phyloP scores from a whole-genome alignment of 2,888 invertebrate genomes.

The Cerceris ruficornis region DNA sequence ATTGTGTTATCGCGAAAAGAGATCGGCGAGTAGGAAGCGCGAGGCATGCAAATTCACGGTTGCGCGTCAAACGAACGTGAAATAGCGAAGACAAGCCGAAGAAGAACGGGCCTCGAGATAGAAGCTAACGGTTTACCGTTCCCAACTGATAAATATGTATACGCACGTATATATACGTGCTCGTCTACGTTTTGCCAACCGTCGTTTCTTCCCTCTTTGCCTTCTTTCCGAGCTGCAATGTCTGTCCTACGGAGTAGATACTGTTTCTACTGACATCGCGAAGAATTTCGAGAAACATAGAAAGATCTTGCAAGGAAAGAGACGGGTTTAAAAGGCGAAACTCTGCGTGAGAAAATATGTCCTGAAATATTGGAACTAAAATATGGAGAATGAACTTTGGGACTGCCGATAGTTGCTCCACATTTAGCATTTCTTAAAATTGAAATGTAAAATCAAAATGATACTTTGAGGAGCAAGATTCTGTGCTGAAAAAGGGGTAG shows the following conservation, averaged over 20 bases:
- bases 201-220: constrained; percentile 3
- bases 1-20: background rate
- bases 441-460: no score
- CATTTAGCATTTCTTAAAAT: no score
- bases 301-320: background rate
- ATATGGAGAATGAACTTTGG: no score
- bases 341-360: no score
- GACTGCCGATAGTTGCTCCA: no score
- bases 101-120: constrained; percentile 1
- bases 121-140: constrained; percentile 39
- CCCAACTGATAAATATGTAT: constrained; percentile 26
- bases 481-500: no score
- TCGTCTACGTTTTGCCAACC: background rate
- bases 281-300: background rate
- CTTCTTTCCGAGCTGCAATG: background rate
- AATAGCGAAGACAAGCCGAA: background rate
- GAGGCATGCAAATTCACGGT: constrained; percentile 54
- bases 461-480: no score
- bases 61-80: constrained; percentile 31
- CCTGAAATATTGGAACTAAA: no score
- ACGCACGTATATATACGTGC: constrained; percentile 8
- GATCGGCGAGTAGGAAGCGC: constrained; percentile 4
- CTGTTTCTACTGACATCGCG: background rate
- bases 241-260: background rate
- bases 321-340: no score